A percentile compares a stretch with the other conserved stretches of the same genome.
These are phyloP conservation scores for Adrianichthys oophorus DNA, from an alignment of 2,797 vertebrate genomes.

Conservation along the genomic window DNA sequence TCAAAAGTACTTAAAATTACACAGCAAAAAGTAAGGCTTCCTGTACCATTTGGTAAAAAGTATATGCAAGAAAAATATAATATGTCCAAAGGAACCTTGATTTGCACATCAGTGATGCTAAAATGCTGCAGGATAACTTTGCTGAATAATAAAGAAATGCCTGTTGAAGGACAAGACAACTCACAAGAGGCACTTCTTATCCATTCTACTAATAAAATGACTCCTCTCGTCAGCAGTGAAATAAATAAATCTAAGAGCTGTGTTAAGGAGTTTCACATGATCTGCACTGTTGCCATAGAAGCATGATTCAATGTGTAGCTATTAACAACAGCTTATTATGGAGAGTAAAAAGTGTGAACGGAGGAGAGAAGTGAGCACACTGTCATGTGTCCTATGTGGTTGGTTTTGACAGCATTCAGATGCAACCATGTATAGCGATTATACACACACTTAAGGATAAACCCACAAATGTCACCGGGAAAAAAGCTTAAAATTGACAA, in stretches of 20 bases:
- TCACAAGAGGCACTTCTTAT: too few species aligned
- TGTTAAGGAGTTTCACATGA: not conserved
- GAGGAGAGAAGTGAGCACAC: not conserved
- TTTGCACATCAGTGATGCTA: too few species aligned
- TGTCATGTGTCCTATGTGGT: not conserved
- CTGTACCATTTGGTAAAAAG: too few species aligned
- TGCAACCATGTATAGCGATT: too few species aligned
- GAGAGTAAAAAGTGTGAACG: not conserved
- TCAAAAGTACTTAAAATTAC: not conserved
- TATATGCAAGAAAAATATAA: too few species aligned
- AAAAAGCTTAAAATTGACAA: too few species aligned
- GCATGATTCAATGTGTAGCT: constrained; percentile 1
- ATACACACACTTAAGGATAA: too few species aligned
- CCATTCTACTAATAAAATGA: too few species aligned
- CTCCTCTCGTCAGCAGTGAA: not conserved
- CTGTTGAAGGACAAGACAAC: too few species aligned
- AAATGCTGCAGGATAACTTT: not conserved
- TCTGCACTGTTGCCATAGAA: constrained; percentile 4
- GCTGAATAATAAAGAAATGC: not conserved
- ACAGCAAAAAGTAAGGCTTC: not conserved
- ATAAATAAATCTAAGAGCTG: not conserved
- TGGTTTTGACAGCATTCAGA: not conserved
- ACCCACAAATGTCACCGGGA: too few species aligned
- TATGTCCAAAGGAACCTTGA: too few species aligned
- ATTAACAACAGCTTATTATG: not conserved